Evolutionary conservation across 1,140 invertebrate genomes (phyloP).

Genomic region (Megalopta genalis): DNA sequence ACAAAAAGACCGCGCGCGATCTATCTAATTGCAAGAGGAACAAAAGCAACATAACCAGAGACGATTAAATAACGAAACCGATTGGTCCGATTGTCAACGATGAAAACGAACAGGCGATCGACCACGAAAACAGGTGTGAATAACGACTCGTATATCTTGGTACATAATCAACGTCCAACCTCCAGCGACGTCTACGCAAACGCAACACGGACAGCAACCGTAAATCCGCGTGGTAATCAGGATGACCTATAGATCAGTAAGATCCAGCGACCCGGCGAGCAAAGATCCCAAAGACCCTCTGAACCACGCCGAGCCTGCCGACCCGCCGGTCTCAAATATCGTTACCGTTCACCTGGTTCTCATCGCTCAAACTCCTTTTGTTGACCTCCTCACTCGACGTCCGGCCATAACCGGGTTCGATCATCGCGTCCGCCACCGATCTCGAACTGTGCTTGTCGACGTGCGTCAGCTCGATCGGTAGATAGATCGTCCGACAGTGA

Average conservation of each 20-base stretch:
- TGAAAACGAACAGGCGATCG: constrained; percentile 40
- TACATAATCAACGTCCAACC: too few species aligned
- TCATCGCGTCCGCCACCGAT: constrained; percentile 55
- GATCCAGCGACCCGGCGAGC: constrained; percentile 64
- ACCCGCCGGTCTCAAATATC: constrained; percentile 70
- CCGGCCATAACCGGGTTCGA: constrained; percentile 54
- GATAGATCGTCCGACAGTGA: constrained; percentile 86
- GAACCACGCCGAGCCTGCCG: constrained; percentile 52
- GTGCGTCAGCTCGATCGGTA: constrained; percentile 82
- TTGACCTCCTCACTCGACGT: constrained; percentile 56
- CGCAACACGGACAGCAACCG: too few species aligned
- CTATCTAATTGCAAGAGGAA: constrained; percentile 50
- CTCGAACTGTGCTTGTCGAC: constrained; percentile 73
- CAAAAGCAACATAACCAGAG: constrained; percentile 39
- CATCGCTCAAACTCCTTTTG: constrained; percentile 58
- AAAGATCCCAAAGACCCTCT: constrained; percentile 68
- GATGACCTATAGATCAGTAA: constrained; percentile 26
- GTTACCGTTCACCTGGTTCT: constrained; percentile 60
- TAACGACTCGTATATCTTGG: too few species aligned
- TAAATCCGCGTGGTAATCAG: too few species aligned
- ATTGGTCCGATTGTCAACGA: constrained; percentile 59
- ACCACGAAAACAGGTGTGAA: too few species aligned
- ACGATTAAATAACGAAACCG: constrained; percentile 31
- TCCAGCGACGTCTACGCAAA: too few species aligned
- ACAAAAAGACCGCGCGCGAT: constrained; percentile 28